phyloP scores from a whole-genome alignment of 2,888 invertebrate species.

The Lissonota sp. region DNA sequence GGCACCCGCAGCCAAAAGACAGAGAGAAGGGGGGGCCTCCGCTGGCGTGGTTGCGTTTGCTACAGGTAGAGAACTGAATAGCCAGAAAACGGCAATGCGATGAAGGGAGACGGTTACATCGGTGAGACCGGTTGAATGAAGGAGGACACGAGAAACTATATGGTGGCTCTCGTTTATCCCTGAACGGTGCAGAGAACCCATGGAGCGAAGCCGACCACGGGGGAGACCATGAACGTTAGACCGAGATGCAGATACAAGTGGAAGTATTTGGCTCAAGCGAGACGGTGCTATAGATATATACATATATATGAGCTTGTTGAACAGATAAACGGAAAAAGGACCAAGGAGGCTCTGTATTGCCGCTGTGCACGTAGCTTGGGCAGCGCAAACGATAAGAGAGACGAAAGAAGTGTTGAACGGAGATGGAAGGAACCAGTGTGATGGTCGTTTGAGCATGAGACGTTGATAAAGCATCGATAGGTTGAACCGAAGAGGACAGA shows the following conservation, averaged over 20 bases:
- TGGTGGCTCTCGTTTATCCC: neutral
- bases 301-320: neutral
- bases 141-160: constrained; percentile 22
- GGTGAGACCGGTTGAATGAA: constrained; percentile 23
- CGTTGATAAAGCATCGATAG: neutral
- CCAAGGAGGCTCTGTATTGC: too few species aligned
- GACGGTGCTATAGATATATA: neutral
- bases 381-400: too few species aligned
- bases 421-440: too few species aligned
- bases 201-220: constrained; percentile 7
- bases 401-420: too few species aligned
- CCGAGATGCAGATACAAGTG: constrained; percentile 2
- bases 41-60: constrained; percentile 71
- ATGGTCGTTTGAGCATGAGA: too few species aligned
- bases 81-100: constrained; percentile 19
- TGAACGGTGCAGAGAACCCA: neutral
- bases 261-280: too few species aligned
- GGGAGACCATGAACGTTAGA: constrained; percentile 17
- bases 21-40: constrained; percentile 67
- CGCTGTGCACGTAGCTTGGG: too few species aligned
- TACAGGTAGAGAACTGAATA: constrained; percentile 53
- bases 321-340: too few species aligned
- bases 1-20: constrained; percentile 67
- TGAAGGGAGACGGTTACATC: constrained; percentile 19
- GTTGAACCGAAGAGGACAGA: neutral